phyloP scores from a whole-genome alignment of 2,113 vertebrate genomes.

The Porphyrio hochstetteri region DNA sequence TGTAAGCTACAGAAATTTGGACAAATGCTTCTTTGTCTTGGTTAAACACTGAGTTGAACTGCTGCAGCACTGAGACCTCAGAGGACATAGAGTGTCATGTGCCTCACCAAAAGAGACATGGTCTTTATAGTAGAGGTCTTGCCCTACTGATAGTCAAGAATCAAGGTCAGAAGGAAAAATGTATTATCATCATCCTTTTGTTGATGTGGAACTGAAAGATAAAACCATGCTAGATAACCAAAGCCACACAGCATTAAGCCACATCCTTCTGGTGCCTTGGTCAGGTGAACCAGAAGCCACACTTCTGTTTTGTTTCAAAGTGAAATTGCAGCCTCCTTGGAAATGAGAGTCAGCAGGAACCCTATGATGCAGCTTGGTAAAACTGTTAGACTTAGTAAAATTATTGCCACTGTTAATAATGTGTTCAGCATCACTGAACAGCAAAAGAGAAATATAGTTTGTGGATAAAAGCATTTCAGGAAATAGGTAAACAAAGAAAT shows the following conservation, averaged over 20 bases:
- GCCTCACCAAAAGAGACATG: not conserved
- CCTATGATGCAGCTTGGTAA: not conserved
- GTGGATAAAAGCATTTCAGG: not conserved
- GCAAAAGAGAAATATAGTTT: not conserved
- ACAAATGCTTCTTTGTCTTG: not conserved
- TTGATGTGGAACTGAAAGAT: not conserved
- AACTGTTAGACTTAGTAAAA: not conserved
- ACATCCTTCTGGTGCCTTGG: not conserved
- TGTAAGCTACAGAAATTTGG: not conserved
- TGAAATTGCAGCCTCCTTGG: not conserved
- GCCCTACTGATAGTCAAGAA: not conserved
- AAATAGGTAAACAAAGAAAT: not conserved
- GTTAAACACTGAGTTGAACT: not conserved
- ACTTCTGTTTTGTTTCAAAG: not conserved
- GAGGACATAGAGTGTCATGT: not conserved
- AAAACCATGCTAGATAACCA: not conserved
- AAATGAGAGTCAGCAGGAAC: not conserved
- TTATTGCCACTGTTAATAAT: not conserved
- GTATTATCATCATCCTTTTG: rapidly evolving
- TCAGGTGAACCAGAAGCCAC: not conserved
- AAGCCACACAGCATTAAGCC: not conserved
- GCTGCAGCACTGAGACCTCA: not conserved
- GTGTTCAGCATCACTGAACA: not conserved
- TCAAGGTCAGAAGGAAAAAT: not conserved
- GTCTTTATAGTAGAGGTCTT: not conserved